Conservation (phyloP, 2,113 vertebrate genomes). For the Trogon surrucura region DNA sequence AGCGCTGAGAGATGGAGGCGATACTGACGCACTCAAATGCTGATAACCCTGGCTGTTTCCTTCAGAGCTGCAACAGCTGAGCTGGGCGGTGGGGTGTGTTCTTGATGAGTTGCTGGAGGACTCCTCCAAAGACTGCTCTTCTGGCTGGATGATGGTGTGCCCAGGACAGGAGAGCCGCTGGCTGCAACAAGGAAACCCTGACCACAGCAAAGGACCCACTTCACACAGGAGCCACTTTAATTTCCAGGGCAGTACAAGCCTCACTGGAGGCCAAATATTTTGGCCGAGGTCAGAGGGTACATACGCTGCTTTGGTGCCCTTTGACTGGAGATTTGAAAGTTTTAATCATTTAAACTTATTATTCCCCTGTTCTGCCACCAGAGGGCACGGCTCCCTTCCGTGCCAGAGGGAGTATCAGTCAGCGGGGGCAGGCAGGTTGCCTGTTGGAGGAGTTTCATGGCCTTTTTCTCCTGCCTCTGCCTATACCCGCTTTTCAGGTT, state of each 20-base stretch:
- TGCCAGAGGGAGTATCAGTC: neutral
- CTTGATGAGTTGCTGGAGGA: neutral
- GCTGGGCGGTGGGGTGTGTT: neutral
- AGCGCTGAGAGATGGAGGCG: neutral
- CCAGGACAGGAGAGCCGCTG: neutral
- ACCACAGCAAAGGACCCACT: accelerated
- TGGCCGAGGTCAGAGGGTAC: neutral
- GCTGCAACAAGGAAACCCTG: neutral
- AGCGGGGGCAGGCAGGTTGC: neutral
- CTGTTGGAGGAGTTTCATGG: neutral
- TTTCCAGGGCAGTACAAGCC: neutral
- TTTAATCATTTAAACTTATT: neutral
- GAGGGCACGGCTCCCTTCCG: constrained; percentile 13
- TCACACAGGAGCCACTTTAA: neutral
- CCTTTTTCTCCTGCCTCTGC: neutral
- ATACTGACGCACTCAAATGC: neutral
- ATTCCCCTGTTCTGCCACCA: constrained; percentile 1
- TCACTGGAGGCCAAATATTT: neutral
- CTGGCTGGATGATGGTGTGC: neutral
- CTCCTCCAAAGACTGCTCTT: neutral
- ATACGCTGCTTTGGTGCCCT: neutral
- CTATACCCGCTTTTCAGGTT: neutral
- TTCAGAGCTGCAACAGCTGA: neutral
- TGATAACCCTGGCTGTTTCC: neutral
- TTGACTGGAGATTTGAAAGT: neutral